Evolutionary conservation across 1,140 invertebrate species (phyloP).

Genomic region (Drosophila tristis): DNA sequence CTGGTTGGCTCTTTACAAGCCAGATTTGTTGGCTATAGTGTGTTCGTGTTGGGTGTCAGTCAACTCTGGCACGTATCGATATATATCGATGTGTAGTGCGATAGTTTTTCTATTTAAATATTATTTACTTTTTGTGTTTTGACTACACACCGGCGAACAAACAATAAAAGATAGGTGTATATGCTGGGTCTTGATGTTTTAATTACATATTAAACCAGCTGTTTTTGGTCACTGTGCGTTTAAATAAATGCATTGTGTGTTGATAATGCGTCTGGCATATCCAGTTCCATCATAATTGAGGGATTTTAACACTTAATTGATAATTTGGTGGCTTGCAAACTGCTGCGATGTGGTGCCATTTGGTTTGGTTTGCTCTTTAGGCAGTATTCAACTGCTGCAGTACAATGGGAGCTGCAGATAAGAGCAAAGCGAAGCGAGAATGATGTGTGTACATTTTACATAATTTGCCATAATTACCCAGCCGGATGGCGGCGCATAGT

Average conservation of each 20-base stretch:
- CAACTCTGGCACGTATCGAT: no score
- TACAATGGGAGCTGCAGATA: conserved; percentile 53
- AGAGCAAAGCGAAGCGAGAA: conserved; percentile 12
- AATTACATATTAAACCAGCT: conserved; percentile 3
- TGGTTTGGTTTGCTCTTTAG: conserved; percentile 22
- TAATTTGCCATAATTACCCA: conserved; percentile 60
- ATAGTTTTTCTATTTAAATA: no score
- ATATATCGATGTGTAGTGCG: no score
- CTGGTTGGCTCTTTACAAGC: no score
- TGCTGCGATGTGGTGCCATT: conserved; percentile 7
- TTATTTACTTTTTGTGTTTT: conserved; percentile 10
- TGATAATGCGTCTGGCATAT: background rate
- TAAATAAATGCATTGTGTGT: conserved; percentile 61
- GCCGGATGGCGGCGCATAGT: conserved; percentile 60
- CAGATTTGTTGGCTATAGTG: no score
- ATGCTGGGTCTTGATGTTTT: background rate
- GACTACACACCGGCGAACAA: no score
- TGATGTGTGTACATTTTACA: conserved; percentile 48
- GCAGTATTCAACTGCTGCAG: conserved; percentile 61
- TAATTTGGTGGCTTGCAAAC: conserved; percentile 5
- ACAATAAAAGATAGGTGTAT: no score
- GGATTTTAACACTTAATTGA: conserved; percentile 8
- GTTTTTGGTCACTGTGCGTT: conserved; percentile 30
- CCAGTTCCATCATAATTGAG: conserved; percentile 10
- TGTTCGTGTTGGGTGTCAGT: no score